Evolutionary conservation across 2,888 invertebrate species (phyloP).

Genomic region (Latrodectus hesperus): DNA sequence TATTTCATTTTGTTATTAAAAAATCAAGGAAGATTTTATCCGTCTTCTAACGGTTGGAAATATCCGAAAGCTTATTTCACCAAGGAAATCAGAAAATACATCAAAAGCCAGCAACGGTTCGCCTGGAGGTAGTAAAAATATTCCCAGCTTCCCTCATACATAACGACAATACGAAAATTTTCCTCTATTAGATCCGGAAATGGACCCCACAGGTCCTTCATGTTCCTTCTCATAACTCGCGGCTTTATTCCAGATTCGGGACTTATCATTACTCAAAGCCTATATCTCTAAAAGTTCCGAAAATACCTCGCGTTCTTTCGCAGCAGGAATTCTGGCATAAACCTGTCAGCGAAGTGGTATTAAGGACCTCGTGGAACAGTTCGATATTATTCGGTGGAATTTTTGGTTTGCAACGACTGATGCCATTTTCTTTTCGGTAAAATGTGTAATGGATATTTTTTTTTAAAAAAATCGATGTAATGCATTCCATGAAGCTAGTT

Average conservation of each 20-base stretch:
- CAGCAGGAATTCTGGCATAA: slow-evolving; percentile 39
- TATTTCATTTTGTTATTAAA: too few species aligned
- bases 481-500: not conserved
- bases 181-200: slow-evolving; percentile 12
- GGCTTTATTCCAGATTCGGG: slow-evolving; percentile 49
- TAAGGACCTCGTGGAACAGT: slow-evolving; percentile 26
- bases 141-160: not conserved
- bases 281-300: slow-evolving; percentile 41
- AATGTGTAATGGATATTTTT: not conserved
- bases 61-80: too few species aligned
- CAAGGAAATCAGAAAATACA: too few species aligned
- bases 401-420: slow-evolving; percentile 1
- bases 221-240: slow-evolving; percentile 32
- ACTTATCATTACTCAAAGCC: slow-evolving; percentile 52
- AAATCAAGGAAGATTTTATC: too few species aligned
- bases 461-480: not conserved
- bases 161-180: slow-evolving; percentile 17
- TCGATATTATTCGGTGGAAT: slow-evolving; percentile 35
- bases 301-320: slow-evolving; percentile 55
- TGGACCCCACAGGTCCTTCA: slow-evolving; percentile 9
- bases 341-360: slow-evolving; percentile 52
- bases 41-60: too few species aligned
- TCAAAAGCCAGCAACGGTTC: not conserved
- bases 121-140: not conserved
- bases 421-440: not conserved